phyloP scores from a whole-genome alignment of 2,888 invertebrate species.

The Anarsia innoxiella region DNA sequence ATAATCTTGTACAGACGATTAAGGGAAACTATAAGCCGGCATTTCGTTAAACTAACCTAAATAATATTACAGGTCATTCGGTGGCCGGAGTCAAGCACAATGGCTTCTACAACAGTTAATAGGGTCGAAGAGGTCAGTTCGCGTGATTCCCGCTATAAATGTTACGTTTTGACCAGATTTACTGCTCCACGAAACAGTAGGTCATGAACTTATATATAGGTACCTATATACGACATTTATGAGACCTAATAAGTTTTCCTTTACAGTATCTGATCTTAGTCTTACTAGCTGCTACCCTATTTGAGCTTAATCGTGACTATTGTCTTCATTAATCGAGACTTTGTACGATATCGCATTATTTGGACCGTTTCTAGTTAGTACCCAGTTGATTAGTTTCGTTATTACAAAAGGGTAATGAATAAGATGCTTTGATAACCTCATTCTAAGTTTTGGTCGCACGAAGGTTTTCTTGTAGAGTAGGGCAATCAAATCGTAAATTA shows the following conservation, averaged over 20 bases:
- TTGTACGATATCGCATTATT: too few species aligned
- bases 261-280: conserved; percentile 10
- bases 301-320: conserved; percentile 40
- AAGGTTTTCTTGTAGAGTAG: too few species aligned
- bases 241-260: conserved; percentile 54
- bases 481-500: too few species aligned
- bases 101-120: conserved; percentile 28
- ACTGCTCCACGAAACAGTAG: conserved; percentile 47
- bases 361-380: too few species aligned
- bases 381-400: too few species aligned
- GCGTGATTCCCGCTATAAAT: conserved; percentile 64
- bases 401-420: too few species aligned
- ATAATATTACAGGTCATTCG: conserved; percentile 11
- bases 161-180: conserved; percentile 61
- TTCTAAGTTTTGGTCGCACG: conserved; percentile 4
- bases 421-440: conserved; percentile 3
- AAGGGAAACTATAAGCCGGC: neutral
- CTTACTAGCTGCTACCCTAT: too few species aligned
- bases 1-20: neutral
- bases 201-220: conserved; percentile 47
- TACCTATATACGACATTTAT: conserved; percentile 44
- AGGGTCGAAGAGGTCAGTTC: conserved; percentile 57
- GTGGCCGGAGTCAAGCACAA: conserved; percentile 12
- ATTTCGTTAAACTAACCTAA: conserved; percentile 6
- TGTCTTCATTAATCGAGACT: conserved; percentile 36